Base-by-base conservation (phyloP, 2,888 invertebrate species). In the Epirrhoe tristata region DNA sequence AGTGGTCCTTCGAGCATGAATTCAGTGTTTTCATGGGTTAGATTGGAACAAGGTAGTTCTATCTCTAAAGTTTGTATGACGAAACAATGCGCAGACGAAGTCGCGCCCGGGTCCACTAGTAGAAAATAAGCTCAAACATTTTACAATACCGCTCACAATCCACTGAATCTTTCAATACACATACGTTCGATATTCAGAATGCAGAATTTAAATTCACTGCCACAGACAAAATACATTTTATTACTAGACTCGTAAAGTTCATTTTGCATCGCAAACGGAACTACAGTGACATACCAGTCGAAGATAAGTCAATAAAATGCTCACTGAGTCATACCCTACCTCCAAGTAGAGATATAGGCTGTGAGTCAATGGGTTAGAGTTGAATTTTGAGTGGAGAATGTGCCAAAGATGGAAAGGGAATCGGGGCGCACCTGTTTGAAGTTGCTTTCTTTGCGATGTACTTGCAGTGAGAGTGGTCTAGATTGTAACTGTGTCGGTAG, bases 401-500 rank as follows among this genome's bases (percentile, higher is more conserved):
- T 82, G 24, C 24, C 24, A 24, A 24, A 85, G 87, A 86, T 89
- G 90, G 92, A 93, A 93, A 93, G 93, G 91, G 92, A 93, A 91
- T 90, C 89, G 86, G 91, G 88, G 84, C 91, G 93, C 93, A 93
- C 93, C 92, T 93, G 74, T 69, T 74, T 65, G 91, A 87, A 87
- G 84, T 83, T 90, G 91, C 91, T 92, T 91, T 93, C 92, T 92
- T 93, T 87, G 84, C 87, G 86, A 79, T 84, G 86, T 89, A 90
- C 91, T 91, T 91, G 85, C 85, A 93, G 93, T 89, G 93, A 93
- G 93, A 93, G 93, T 93, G 93, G 89, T 92, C 93, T 91, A 91
- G 90, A 89, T 92, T 82, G 87, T 91, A 90, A 91, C 91, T 90
- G 89, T 89, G 88, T 24, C 24, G 24, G 24, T 24, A 24, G 24